Evolutionary conservation across 2,797 vertebrate species (phyloP).

Genomic region (Crypturellus tataupa): DNA sequence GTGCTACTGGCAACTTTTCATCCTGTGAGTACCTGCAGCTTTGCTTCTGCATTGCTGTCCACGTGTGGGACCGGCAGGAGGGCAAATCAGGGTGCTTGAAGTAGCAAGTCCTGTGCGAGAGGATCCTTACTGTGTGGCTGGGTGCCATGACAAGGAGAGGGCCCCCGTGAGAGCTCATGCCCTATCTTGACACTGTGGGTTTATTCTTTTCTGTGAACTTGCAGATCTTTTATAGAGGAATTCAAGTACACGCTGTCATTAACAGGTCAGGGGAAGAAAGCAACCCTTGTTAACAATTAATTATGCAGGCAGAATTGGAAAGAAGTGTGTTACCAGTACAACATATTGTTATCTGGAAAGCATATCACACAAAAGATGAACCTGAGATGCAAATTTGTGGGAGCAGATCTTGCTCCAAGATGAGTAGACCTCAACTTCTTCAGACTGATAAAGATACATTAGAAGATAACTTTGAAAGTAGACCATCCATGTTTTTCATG

Average conservation of each 20-base stretch:
- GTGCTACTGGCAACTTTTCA: not conserved
- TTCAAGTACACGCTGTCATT: not conserved
- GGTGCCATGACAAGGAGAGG: not conserved
- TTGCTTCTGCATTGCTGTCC: not conserved
- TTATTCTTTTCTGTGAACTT: not conserved
- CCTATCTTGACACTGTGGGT: not conserved
- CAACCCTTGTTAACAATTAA: not conserved
- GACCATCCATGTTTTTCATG: not conserved
- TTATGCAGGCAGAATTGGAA: not conserved
- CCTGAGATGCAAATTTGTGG: not conserved
- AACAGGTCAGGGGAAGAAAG: not conserved
- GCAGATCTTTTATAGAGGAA: not conserved
- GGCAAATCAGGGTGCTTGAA: not conserved
- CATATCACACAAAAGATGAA: not conserved
- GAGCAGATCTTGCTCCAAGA: not conserved
- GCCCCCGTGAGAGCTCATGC: not conserved
- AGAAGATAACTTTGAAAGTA: not conserved
- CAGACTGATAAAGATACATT: not conserved
- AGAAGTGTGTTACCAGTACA: not conserved
- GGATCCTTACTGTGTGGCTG: not conserved
- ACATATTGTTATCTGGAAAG: rapidly evolving
- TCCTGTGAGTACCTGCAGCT: not conserved
- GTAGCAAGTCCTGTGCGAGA: not conserved
- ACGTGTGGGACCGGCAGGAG: not conserved
- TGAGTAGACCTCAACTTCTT: not conserved